These are phyloP conservation scores for Centropus bengalensis DNA, from an alignment of 2,113 vertebrate species.

Conservation along the genomic window DNA sequence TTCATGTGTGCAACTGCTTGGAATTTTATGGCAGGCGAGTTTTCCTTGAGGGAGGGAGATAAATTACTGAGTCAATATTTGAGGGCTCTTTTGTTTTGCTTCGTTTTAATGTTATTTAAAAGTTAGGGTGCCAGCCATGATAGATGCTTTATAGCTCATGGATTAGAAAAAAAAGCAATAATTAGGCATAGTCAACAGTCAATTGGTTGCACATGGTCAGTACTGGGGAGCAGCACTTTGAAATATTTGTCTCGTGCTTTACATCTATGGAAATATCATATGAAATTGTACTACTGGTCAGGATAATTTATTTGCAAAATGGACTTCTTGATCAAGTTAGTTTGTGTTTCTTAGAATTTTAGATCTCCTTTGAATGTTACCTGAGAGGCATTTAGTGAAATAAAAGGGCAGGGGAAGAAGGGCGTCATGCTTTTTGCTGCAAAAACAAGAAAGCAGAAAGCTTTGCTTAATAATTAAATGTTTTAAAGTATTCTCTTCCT, in stretches of 20 bases:
- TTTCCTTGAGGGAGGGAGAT: constrained; percentile 61
- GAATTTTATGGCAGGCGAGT: constrained; percentile 59
- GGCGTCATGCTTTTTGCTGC: constrained; percentile 27
- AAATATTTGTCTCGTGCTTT: neutral
- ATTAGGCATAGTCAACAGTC: neutral
- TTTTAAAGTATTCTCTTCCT: neutral
- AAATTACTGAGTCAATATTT: constrained; percentile 71
- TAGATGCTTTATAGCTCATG: constrained; percentile 41
- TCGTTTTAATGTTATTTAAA: constrained; percentile 58
- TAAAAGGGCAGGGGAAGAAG: neutral
- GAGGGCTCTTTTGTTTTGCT: constrained; percentile 51
- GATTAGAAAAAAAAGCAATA: constrained; percentile 8
- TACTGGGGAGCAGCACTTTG: neutral
- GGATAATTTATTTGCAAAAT: neutral
- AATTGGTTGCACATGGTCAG: constrained; percentile 33
- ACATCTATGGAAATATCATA: neutral
- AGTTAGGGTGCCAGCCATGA: constrained; percentile 39
- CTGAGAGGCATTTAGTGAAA: constrained; percentile 38
- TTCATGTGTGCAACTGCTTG: constrained; percentile 66
- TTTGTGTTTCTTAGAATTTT: neutral
- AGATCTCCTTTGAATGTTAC: constrained; percentile 17
- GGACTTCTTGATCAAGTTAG: neutral
- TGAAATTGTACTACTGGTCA: neutral
- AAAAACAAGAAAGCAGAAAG: neutral
- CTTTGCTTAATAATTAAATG: neutral